Evolutionary conservation across 37 sponge, comb jelly and placozoan species (phyloP).

Genomic region (Aphrocallistes beatrix): DNA sequence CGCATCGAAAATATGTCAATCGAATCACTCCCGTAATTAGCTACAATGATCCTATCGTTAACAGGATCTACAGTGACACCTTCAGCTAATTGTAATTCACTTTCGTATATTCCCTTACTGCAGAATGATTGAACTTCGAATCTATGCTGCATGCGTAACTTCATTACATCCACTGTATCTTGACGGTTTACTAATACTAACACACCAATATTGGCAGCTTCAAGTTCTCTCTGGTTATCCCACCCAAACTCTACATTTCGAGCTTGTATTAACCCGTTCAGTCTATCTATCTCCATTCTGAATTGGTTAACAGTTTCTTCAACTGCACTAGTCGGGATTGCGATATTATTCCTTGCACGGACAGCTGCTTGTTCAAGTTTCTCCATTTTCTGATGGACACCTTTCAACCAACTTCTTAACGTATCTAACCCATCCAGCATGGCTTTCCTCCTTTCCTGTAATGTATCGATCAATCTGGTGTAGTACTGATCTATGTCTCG

Average conservation of each 20-base stretch:
- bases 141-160: neutral
- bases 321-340: neutral
- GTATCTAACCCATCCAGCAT: neutral
- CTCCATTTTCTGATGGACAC: neutral
- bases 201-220: neutral
- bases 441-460: neutral
- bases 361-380: neutral
- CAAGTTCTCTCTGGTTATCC: neutral
- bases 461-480: neutral
- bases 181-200: neutral
- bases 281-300: neutral
- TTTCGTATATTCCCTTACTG: neutral
- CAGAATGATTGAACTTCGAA: neutral
- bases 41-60: neutral
- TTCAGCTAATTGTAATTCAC: neutral
- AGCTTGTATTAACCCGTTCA: neutral
- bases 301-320: neutral
- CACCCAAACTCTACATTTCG: neutral
- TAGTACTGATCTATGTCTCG: neutral
- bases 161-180: neutral
- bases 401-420: neutral
- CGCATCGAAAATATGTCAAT: neutral
- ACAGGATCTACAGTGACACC: neutral
- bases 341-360: neutral
- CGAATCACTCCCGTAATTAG: neutral